Evolutionary conservation across 2,797 vertebrate species (phyloP), one percentile per base, ranked within the genome.

Genomic region (Esox lucius): DNA sequence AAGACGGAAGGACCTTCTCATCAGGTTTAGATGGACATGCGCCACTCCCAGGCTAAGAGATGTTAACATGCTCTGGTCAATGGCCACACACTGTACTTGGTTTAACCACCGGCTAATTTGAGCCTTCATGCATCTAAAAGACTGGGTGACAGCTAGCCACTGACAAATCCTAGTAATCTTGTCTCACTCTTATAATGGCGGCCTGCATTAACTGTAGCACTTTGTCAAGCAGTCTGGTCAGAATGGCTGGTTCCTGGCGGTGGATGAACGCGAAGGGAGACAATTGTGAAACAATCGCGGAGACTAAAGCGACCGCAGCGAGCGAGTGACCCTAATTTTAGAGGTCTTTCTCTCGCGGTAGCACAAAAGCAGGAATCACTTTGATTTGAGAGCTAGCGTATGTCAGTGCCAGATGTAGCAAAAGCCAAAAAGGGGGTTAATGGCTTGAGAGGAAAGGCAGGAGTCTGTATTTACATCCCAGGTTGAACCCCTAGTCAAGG

Each of bases 1-100:
- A 39, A n/a, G 68, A 48, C 56, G 81, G 9, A 39, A 35, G 12
- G 24, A 13, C 51, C 51, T 53, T 87, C 73, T 90, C 81, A 87
- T 88, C 85, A 85, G 80, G 31, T 53, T 5, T 11, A 28, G 77
- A 71, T 65, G 51, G 56, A 72, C 77, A 76, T 28, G 74, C 79
- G 22, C 83, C 82, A 72, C 82, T 75, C 78, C 85, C 78, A 73
- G 61, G 28, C 78, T 70, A 76, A 80, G 75, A 75, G 35, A 19
- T n/a, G 35, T 28, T 33, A 33, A 9, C 64, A 35, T 17, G 17
- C 15, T 28, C 62, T 65, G 6, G 15, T 33, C 28, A 66, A 16
- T 16, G 15, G 56, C 19, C 56, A n/a, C 22, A 56, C 15, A 56
- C 24, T 64, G 5, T 66, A 66, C 64, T 66, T 65, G 28, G 15